These are phyloP conservation scores for Platycercus adscitus DNA, from an alignment of 2,113 vertebrate genomes.

Conservation along the genomic window DNA sequence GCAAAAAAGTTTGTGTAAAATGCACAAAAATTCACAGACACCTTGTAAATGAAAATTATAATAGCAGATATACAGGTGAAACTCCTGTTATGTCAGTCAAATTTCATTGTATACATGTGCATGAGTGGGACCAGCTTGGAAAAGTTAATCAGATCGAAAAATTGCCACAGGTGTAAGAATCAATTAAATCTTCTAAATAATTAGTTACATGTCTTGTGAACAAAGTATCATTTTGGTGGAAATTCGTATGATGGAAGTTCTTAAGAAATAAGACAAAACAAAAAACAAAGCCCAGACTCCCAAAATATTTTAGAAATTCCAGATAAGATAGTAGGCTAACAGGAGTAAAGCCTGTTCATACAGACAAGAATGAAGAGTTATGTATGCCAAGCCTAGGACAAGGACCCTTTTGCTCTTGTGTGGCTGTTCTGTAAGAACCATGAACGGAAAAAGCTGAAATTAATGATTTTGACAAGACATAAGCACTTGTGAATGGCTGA, in stretches of 20 bases:
- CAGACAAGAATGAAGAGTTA: not conserved
- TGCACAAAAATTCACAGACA: not conserved
- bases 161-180: not conserved
- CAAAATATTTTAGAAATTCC: not conserved
- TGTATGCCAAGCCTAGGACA: not conserved
- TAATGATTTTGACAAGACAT: not conserved
- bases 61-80: not conserved
- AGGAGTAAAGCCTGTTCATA: not conserved
- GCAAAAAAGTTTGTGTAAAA: not conserved
- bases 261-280: not conserved
- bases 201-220: not conserved
- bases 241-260: not conserved
- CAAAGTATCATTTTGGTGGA: not conserved
- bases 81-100: rapidly evolving
- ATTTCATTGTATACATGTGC: not conserved
- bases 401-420: not conserved
- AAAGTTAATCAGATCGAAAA: not conserved
- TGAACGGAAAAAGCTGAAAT: not conserved
- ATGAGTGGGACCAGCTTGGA: not conserved
- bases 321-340: not conserved
- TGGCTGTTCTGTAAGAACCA: not conserved
- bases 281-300: rapidly evolving
- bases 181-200: not conserved
- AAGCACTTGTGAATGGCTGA: not conserved
- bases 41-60: not conserved